These are phyloP conservation scores for Chionomys nivalis DNA, from an alignment of 2,113 vertebrate genomes.

Conservation along the genomic window DNA sequence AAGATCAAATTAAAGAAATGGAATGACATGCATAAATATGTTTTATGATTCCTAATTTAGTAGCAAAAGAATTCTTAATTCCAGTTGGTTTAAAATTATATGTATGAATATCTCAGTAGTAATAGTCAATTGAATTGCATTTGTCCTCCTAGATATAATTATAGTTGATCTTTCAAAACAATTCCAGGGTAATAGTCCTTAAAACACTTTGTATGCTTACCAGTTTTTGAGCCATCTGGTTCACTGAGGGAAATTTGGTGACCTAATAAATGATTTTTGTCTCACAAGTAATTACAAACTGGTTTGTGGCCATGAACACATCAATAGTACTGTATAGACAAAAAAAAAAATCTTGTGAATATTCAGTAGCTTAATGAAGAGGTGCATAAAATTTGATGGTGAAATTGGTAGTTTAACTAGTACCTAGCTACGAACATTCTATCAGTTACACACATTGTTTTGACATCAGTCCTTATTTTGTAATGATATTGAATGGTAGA, in stretches of 20 bases:
- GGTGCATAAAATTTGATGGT: background rate
- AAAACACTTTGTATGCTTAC: background rate
- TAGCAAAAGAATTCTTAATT: background rate
- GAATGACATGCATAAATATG: background rate
- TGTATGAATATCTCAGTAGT: background rate
- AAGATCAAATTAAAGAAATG: background rate
- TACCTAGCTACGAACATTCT: background rate
- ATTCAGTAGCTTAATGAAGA: background rate
- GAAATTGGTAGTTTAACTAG: background rate
- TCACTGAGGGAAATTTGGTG: background rate
- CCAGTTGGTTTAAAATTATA: slow-evolving; percentile 24
- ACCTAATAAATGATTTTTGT: background rate
- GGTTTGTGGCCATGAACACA: background rate
- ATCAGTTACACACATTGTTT: background rate
- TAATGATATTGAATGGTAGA: background rate
- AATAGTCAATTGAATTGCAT: background rate
- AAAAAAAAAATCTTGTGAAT: background rate
- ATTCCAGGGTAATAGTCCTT: background rate
- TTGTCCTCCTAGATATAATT: slow-evolving; percentile 7
- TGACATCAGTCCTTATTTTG: background rate
- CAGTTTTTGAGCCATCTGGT: background rate
- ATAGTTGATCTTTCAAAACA: slow-evolving; percentile 14
- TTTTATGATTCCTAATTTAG: slow-evolving; percentile 34
- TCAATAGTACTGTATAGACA: background rate
- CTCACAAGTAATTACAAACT: background rate